Conservation (phyloP, 2,888 invertebrate genomes). For the Nomada lathburiana region DNA sequence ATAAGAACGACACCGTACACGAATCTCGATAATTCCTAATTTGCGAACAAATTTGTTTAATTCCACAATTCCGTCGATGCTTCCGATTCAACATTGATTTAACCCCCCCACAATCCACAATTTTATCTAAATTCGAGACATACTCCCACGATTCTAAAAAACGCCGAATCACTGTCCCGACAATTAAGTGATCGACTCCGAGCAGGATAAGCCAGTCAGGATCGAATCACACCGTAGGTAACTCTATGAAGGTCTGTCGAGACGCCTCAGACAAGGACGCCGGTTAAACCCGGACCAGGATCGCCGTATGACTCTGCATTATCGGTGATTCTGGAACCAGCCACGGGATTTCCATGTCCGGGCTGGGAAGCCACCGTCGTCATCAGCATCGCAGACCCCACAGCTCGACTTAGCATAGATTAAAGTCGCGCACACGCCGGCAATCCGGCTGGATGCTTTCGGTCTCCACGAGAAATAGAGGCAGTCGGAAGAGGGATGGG, state of each 20-base stretch:
- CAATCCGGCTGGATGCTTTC: slow-evolving; percentile 51
- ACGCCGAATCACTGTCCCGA: background rate
- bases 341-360: slow-evolving; percentile 84
- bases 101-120: too few species aligned
- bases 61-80: too few species aligned
- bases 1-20: too few species aligned
- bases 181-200: background rate
- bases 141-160: background rate
- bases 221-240: background rate
- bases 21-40: too few species aligned
- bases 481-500: background rate
- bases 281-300: slow-evolving; percentile 71
- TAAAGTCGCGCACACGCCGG: slow-evolving; percentile 68
- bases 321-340: slow-evolving; percentile 79
- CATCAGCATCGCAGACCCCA: slow-evolving; percentile 72
- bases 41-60: too few species aligned
- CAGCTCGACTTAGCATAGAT: slow-evolving; percentile 74
- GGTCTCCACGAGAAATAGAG: slow-evolving; percentile 44
- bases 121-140: too few species aligned
- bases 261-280: slow-evolving; percentile 76
- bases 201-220: background rate
- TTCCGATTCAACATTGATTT: too few species aligned
- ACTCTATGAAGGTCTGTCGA: slow-evolving; percentile 40
- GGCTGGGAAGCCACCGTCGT: slow-evolving; percentile 65
- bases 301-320: slow-evolving; percentile 76